Conservation (phyloP, 1,140 invertebrate species). For the Trinorchestia longiramus region DNA sequence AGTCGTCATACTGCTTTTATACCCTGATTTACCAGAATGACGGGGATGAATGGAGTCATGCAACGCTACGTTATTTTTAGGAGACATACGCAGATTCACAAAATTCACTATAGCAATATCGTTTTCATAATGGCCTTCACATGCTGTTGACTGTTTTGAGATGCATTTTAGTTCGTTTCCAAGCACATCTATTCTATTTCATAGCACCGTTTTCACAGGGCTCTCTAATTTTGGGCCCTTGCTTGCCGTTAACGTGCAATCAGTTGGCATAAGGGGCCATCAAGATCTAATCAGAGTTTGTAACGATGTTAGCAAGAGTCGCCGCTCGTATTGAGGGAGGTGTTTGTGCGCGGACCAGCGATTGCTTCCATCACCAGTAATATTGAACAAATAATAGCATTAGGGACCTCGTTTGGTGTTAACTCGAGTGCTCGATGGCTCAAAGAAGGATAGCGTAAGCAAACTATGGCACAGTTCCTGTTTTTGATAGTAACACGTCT, state of each 20-base stretch:
- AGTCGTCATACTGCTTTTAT: neutral
- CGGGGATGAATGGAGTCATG: neutral
- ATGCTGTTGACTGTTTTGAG: neutral
- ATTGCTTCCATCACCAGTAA: constrained; percentile 29
- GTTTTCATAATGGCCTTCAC: neutral
- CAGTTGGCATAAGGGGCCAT: constrained; percentile 38
- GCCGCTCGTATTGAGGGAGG: constrained; percentile 21
- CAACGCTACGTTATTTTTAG: neutral
- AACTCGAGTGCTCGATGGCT: neutral
- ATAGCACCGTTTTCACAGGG: neutral
- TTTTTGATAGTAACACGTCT: neutral
- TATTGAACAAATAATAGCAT: constrained; percentile 43
- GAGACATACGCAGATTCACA: neutral
- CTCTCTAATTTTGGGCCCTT: neutral
- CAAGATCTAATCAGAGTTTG: neutral
- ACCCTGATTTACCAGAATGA: neutral
- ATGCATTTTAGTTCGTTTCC: neutral
- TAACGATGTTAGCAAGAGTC: constrained; percentile 31
- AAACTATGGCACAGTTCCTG: constrained; percentile 3
- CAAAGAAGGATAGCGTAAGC: neutral
- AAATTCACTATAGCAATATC: neutral
- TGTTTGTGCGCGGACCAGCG: neutral
- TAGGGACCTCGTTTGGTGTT: constrained; percentile 29
- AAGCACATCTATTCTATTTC: neutral
- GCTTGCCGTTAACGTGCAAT: constrained; percentile 4